Percentiles rank a stretch among this genome's conserved stretches.
phyloP scores from a whole-genome alignment of 1,140 invertebrate species.

The Andricus grossulariae region DNA sequence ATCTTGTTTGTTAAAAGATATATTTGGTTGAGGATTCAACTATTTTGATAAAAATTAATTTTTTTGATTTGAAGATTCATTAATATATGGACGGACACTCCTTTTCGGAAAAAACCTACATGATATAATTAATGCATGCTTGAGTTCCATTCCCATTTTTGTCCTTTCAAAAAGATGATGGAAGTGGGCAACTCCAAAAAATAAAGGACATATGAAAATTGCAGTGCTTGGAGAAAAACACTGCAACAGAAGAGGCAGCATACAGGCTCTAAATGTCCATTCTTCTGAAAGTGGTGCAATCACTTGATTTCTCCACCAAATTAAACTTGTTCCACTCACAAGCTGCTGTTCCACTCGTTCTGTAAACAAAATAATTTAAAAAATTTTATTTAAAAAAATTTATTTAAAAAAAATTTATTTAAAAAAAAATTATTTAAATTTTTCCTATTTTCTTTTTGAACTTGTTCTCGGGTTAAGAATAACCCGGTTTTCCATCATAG shows the following conservation, averaged over 20 bases:
- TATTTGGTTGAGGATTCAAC: too few relatives aligned
- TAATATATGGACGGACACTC: too few relatives aligned
- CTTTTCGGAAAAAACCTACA: slow-evolving; percentile 75
- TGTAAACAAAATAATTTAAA: slow-evolving; percentile 59
- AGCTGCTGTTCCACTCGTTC: slow-evolving; percentile 88
- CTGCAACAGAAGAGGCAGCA: slow-evolving; percentile 92
- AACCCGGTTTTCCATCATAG: too few relatives aligned
- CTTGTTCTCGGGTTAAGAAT: too few relatives aligned
- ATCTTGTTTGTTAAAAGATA: too few relatives aligned
- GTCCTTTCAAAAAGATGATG: slow-evolving; percentile 92
- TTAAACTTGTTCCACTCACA: slow-evolving; percentile 82
- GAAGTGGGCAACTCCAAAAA: slow-evolving; percentile 96
- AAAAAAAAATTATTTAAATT: too few relatives aligned
- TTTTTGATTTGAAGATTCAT: too few relatives aligned
- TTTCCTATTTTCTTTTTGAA: too few relatives aligned
- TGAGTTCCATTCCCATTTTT: slow-evolving; percentile 81
- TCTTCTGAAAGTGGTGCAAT: slow-evolving; percentile 96
- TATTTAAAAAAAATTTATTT: too few relatives aligned
- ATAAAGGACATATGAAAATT: slow-evolving; percentile 90
- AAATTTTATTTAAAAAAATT: too few relatives aligned
- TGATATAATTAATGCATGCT: slow-evolving; percentile 82
- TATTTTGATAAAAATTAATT: too few relatives aligned
- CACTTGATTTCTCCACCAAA: slow-evolving; percentile 92
- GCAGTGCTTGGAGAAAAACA: slow-evolving; percentile 85
- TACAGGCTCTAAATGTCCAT: slow-evolving; percentile 95